These are phyloP conservation scores for Grus americana DNA, from an alignment of 2,113 vertebrate species.

Conservation along the genomic window DNA sequence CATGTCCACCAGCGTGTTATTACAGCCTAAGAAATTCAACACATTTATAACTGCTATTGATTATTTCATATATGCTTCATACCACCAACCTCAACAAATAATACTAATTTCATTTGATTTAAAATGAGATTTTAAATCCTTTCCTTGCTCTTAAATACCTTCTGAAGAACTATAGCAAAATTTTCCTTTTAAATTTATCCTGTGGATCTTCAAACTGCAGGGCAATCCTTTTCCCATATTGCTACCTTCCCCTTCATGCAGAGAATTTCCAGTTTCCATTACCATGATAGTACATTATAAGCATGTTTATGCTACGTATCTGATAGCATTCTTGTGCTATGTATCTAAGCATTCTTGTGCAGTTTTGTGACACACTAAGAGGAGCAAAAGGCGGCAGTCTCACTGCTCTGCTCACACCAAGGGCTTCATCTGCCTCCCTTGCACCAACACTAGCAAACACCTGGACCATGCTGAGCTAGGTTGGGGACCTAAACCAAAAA, in stretches of 20 bases:
- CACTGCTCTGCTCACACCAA: too few species aligned
- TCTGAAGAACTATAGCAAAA: background rate
- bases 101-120: background rate
- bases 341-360: background rate
- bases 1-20: rapidly evolving
- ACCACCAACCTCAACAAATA: background rate
- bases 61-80: background rate
- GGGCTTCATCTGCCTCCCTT: background rate
- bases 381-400: background rate
- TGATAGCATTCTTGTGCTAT: too few species aligned
- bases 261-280: background rate
- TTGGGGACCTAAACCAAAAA: background rate
- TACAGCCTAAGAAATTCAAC: background rate
- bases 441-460: background rate
- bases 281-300: rapidly evolving
- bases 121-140: background rate
- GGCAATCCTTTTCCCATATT: background rate
- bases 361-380: background rate
- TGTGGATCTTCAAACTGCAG: background rate
- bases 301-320: background rate
- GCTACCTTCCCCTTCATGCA: background rate
- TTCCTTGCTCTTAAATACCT: background rate
- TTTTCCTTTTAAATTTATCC: background rate
- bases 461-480: background rate
- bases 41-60: background rate